phyloP scores from a whole-genome alignment of 35 echinoderm and acorn worm species.

The Strongylocentrotus purpuratus region DNA sequence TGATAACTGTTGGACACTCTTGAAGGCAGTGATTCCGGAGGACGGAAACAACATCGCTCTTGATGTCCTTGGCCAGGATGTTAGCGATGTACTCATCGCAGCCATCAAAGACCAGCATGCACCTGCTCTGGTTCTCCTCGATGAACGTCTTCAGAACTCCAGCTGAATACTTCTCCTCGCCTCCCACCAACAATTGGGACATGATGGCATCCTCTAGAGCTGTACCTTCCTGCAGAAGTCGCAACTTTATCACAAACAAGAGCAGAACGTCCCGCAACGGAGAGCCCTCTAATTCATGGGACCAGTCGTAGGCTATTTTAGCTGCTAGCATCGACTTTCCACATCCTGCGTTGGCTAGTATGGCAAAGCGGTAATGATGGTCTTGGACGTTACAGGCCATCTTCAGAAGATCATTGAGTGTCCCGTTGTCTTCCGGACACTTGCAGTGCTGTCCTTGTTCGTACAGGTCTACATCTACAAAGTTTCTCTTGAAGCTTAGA shows the following conservation, averaged over 20 bases:
- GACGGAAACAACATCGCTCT: background rate
- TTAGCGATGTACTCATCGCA: background rate
- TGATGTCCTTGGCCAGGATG: background rate
- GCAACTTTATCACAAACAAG: conserved; percentile 22
- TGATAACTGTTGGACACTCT: background rate
- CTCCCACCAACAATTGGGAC: background rate
- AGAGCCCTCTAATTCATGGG: background rate
- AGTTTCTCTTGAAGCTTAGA: background rate
- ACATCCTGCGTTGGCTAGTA: background rate
- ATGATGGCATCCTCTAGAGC: background rate
- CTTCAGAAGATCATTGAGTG: no score
- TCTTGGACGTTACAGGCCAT: no score
- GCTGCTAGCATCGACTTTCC: background rate
- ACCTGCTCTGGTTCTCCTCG: background rate
- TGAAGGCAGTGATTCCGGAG: background rate
- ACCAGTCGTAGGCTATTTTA: conserved; percentile 21
- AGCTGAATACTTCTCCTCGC: background rate
- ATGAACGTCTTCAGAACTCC: background rate
- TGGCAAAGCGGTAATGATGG: background rate
- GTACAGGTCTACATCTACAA: no score
- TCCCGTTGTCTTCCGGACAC: no score
- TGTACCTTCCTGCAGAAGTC: background rate
- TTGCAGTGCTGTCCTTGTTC: no score
- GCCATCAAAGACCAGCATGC: conserved; percentile 21
- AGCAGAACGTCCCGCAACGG: background rate